Percentiles rank a stretch among this genome's conserved stretches.
These are phyloP conservation scores for Nebria brevicollis DNA, from an alignment of 2,888 invertebrate genomes.

Conservation along the genomic window DNA sequence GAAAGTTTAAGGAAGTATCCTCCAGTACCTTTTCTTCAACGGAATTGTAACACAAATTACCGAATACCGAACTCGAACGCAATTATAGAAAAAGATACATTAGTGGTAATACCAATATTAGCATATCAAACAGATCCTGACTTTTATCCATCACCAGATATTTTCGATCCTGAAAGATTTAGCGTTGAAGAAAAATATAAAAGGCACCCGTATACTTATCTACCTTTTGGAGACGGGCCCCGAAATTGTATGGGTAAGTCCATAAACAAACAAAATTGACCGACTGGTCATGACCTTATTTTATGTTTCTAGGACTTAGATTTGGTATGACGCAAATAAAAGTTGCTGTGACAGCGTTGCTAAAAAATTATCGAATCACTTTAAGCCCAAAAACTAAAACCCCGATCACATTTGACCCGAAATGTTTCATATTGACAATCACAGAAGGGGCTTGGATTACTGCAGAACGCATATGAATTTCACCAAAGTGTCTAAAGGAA, in stretches of 20 bases:
- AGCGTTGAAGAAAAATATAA: neutral
- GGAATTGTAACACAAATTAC: neutral
- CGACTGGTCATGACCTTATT: neutral
- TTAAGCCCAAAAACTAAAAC: neutral
- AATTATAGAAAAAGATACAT: neutral
- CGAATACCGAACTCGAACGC: neutral
- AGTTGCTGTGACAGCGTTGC: neutral
- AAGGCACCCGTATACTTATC: neutral
- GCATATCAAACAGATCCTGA: neutral
- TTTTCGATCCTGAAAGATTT: neutral
- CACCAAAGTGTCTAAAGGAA: no score
- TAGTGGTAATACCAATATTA: neutral
- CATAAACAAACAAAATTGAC: neutral
- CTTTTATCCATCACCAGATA: neutral
- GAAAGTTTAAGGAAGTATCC: neutral
- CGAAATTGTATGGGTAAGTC: neutral
- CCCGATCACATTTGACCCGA: neutral
- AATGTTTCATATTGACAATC: neutral
- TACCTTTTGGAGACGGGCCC: conserved; percentile 6
- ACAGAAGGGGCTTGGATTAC: neutral
- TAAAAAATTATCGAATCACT: neutral
- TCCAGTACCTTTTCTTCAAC: neutral
- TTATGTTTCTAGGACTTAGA: neutral
- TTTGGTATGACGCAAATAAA: neutral
- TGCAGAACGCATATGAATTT: neutral